Conservation (phyloP, 2,113 vertebrate genomes). For the Anarhynchus alexandrinus region DNA sequence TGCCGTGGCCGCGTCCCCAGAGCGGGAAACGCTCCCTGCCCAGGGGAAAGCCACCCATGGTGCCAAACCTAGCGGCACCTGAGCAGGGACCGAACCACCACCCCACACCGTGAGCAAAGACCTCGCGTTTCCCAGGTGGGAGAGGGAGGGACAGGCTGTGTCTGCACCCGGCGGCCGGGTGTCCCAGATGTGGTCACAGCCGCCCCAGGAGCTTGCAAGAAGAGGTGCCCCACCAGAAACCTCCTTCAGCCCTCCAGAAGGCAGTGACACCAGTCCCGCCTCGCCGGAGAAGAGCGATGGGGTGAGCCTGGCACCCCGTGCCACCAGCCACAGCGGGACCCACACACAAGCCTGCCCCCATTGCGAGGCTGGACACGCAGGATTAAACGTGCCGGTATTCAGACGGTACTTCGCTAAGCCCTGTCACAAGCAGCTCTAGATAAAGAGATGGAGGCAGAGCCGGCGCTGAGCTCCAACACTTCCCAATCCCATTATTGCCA, state of each 20-base stretch:
- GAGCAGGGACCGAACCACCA: neutral
- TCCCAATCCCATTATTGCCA: neutral
- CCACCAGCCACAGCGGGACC: neutral
- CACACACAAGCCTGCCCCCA: rapidly evolving
- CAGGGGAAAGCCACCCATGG: neutral
- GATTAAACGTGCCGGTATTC: neutral
- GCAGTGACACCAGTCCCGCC: neutral
- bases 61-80: neutral
- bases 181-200: neutral
- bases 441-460: neutral
- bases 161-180: rapidly evolving
- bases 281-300: rapidly evolving
- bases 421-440: neutral
- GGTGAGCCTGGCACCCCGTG: neutral
- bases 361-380: rapidly evolving
- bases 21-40: rapidly evolving
- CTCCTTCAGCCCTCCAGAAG: neutral
- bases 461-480: neutral
- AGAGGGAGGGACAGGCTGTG: neutral
- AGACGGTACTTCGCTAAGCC: neutral
- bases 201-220: neutral
- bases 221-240: neutral
- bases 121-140: neutral
- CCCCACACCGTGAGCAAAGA: rapidly evolving
- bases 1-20: rapidly evolving